Conservation (phyloP, 2,888 invertebrate species). For the Eretmocerus hayati region DNA sequence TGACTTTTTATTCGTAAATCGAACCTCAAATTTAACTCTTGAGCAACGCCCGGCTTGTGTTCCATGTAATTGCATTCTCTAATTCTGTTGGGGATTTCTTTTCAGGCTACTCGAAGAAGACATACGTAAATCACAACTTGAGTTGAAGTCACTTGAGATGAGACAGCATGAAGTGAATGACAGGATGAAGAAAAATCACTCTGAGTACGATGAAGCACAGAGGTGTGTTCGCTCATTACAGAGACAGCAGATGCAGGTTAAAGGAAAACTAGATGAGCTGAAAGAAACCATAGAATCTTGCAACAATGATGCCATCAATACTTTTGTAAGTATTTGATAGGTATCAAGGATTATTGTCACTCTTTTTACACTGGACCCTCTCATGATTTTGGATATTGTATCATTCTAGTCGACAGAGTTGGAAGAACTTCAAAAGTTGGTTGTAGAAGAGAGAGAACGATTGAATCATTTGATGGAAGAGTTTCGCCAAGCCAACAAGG, state of each 20-base stretch:
- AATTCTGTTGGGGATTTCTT: conserved; percentile 2
- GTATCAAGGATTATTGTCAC: too few species aligned
- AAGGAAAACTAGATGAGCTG: conserved; percentile 28
- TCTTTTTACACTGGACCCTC: neutral
- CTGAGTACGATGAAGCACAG: conserved; percentile 26
- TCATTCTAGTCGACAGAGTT: conserved; percentile 42
- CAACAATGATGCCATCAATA: conserved; percentile 26
- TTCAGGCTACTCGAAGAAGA: conserved; percentile 31
- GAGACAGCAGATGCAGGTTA: conserved; percentile 24
- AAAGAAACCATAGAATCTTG: conserved; percentile 30
- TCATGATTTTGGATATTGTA: neutral
- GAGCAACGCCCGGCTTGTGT: too few species aligned
- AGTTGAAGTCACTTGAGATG: conserved; percentile 17
- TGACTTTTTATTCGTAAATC: neutral
- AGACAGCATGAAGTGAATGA: conserved; percentile 22
- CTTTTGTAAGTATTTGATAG: conserved; percentile 32
- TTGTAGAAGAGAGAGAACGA: conserved; percentile 29
- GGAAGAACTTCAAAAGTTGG: conserved; percentile 38
- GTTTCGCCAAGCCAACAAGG: conserved; percentile 40
- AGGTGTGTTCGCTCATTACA: conserved; percentile 26
- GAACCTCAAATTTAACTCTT: neutral
- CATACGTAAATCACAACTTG: conserved; percentile 24
- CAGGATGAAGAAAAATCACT: conserved; percentile 25
- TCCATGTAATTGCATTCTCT: too few species aligned
- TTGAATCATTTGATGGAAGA: conserved; percentile 36